These are phyloP conservation scores for Engystomops pustulosus DNA, from an alignment of 2,113 vertebrate species.

Conservation along the genomic window DNA sequence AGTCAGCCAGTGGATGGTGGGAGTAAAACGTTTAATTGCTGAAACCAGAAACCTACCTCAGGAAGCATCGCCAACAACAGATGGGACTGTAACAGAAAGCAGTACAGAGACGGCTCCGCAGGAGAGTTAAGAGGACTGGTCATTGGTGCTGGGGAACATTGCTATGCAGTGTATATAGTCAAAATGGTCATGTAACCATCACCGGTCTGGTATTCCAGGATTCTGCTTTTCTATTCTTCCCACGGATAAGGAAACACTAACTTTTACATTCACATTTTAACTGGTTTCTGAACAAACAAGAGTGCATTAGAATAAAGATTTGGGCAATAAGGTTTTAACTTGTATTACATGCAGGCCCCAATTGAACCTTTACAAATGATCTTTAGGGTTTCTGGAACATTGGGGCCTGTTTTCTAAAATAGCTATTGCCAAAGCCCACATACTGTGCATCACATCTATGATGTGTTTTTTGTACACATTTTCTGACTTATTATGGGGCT, in stretches of 20 bases:
- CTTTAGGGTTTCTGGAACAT: too few species aligned
- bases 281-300: not conserved
- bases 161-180: constrained; percentile 2
- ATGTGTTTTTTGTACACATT: too few species aligned
- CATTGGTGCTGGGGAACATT: not conserved
- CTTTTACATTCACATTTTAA: not conserved
- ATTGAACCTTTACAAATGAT: too few species aligned
- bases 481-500: too few species aligned
- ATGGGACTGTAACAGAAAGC: not conserved
- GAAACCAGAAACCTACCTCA: constrained; percentile 79
- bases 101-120: not conserved
- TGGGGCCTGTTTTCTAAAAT: too few species aligned
- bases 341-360: not conserved
- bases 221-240: not conserved
- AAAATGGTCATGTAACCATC: not conserved
- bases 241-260: not conserved
- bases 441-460: too few species aligned
- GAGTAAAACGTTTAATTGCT: constrained; percentile 90
- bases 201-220: not conserved
- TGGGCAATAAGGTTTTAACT: not conserved
- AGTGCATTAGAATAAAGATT: too few species aligned
- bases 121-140: not conserved
- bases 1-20: constrained; percentile 97
- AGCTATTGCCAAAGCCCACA: too few species aligned
- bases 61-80: not conserved